Base-by-base conservation (phyloP, 1,140 invertebrate genomes). In the Drosophila arizonae region DNA sequence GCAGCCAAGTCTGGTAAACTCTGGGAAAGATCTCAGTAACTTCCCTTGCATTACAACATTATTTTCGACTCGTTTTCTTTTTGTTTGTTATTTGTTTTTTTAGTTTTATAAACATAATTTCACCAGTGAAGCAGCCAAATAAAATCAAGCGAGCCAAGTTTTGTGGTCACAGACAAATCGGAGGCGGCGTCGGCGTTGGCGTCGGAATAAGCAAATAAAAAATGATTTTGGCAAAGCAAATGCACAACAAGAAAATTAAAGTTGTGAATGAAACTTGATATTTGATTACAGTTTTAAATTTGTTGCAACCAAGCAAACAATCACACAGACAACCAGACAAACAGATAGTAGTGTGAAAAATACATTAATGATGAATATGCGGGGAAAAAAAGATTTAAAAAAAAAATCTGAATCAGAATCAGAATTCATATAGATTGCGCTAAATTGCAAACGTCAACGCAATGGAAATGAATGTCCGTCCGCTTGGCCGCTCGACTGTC, bases 251-350 rank as follows among this genome's bases (percentile, higher is more conserved):
- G 36, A 52, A 69, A 76, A 81, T 46, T 63, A 73, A 74, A 85
- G 48, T 81, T 78, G 79, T 81, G 81, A 82, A 79, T 78, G 61
- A 78, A 86, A 61, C 72, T 62, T 73, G 56, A 74, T 66, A 87
- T 82, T 81, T 81, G 81, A 87, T 86, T 82, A 79, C 61, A 51
- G 46, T 52, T 73, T 76, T 50, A 72, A 87, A 87, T 64, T 72
- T 33, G 72, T 75, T 67, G 64, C 56, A 67, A 63, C 46, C 55
- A 75, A 55, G 60, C 55, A 68, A 52, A 63, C 45, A 62, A 50
- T 9, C 43, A 9, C 0, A 63, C 55, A 30, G 17, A 30, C 36
- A n/a, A 6, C 39, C 45, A 51, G 36, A 60, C 50, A 30, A n/a
- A 24, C 36, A n/a, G 11, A 41, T 15, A 17, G 51, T n/a, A 57